Evolutionary conservation across 2,888 invertebrate genomes (phyloP).

Genomic region (Rhamnusium bicolor): DNA sequence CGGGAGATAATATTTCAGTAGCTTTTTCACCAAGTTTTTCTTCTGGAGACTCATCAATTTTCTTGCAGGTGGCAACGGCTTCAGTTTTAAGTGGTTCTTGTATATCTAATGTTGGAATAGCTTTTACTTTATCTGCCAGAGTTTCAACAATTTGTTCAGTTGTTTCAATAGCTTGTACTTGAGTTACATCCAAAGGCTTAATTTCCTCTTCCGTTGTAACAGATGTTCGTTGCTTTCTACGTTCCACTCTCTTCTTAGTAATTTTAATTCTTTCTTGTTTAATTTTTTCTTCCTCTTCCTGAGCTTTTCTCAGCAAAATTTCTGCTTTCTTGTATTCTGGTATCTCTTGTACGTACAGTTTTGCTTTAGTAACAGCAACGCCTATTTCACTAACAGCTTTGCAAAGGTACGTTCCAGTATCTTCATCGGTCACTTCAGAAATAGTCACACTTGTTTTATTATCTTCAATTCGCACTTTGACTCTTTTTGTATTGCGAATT

Average conservation of each 20-base stretch:
- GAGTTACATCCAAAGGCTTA: slow-evolving; percentile 72
- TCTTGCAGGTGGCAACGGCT: slow-evolving; percentile 77
- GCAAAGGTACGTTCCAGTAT: slow-evolving; percentile 86
- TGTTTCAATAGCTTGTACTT: slow-evolving; percentile 74
- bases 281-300: slow-evolving; percentile 73
- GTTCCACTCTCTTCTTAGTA: slow-evolving; percentile 69
- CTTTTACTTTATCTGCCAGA: slow-evolving; percentile 68
- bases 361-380: slow-evolving; percentile 84
- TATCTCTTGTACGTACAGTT: slow-evolving; percentile 78
- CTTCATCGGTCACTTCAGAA: slow-evolving; percentile 76
- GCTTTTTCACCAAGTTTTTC: slow-evolving; percentile 70
- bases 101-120: slow-evolving; percentile 74
- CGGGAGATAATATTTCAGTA: slow-evolving; percentile 73
- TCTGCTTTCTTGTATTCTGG: slow-evolving; percentile 71
- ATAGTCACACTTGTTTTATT: slow-evolving; percentile 82
- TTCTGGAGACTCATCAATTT: slow-evolving; percentile 73
- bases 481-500: slow-evolving; percentile 81
- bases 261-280: slow-evolving; percentile 72
- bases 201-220: slow-evolving; percentile 69
- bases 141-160: slow-evolving; percentile 74
- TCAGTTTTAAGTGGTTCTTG: slow-evolving; percentile 76
- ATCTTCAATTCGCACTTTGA: slow-evolving; percentile 81
- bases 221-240: slow-evolving; percentile 61
- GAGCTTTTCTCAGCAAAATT: slow-evolving; percentile 67
- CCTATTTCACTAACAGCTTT: slow-evolving; percentile 91